These are phyloP conservation scores for Vultur gryphus DNA, from an alignment of 2,797 vertebrate species.

Conservation along the genomic window DNA sequence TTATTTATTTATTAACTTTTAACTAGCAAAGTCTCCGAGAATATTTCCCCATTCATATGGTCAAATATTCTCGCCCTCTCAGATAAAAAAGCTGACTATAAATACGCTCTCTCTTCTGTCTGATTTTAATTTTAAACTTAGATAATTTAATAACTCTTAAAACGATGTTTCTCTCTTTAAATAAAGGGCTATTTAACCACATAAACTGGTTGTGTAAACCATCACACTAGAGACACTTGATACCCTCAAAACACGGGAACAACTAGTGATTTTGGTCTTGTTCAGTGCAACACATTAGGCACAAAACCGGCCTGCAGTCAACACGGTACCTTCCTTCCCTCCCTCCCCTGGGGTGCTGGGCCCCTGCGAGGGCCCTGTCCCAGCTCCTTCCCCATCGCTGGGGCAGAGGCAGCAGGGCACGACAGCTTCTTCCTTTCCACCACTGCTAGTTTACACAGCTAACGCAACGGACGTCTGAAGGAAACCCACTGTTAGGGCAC, in stretches of 20 bases:
- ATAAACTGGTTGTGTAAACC: conserved; percentile 83
- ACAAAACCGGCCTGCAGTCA: conserved; percentile 63
- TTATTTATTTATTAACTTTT: conserved; percentile 67
- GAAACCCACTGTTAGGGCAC: conserved; percentile 41
- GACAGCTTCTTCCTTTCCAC: background rate
- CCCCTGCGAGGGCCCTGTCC: background rate
- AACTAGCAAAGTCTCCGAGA: conserved; percentile 87
- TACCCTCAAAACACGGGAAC: conserved; percentile 73
- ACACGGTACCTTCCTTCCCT: background rate
- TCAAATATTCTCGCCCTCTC: conserved; percentile 79
- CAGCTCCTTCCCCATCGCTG: background rate
- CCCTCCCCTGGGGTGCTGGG: background rate
- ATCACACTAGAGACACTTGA: conserved; percentile 81
- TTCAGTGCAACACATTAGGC: conserved; percentile 87
- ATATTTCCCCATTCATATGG: conserved; percentile 80
- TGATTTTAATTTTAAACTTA: conserved; percentile 75
- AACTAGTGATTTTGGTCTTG: conserved; percentile 74
- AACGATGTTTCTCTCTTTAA: conserved; percentile 78
- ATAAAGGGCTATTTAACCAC: conserved; percentile 84
- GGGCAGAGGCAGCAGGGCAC: background rate
- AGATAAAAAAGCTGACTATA: conserved; percentile 78
- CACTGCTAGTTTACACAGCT: background rate
- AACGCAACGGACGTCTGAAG: background rate
- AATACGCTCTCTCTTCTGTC: conserved; percentile 73
- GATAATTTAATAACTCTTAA: conserved; percentile 80